These are phyloP conservation scores for Drosophila setifemur DNA, from an alignment of 1,140 invertebrate species.

Conservation along the genomic window DNA sequence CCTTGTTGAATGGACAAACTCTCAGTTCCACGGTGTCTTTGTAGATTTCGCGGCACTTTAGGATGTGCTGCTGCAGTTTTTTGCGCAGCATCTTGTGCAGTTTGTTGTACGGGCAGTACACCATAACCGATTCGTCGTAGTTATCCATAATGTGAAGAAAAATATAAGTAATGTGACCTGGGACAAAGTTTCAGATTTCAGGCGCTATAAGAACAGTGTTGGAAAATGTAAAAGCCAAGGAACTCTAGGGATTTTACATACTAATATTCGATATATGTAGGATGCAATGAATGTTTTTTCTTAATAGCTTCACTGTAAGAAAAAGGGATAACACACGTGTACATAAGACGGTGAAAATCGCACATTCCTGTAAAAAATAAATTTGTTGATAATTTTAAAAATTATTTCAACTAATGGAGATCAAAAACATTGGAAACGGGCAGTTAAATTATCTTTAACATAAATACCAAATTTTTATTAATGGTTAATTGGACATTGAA, in stretches of 20 bases:
- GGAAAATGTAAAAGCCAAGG: not conserved
- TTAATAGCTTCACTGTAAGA: too few relatives aligned
- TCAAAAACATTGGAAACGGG: too few relatives aligned
- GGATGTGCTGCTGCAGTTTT: slow-evolving; percentile 57
- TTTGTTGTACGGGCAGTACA: slow-evolving; percentile 65
- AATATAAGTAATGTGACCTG: not conserved
- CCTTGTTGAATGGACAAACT: slow-evolving; percentile 64
- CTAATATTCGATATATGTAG: too few relatives aligned
- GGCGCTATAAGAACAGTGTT: not conserved
- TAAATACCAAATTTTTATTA: too few relatives aligned
- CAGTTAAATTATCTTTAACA: too few relatives aligned
- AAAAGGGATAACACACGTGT: too few relatives aligned
- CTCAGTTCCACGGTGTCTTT: slow-evolving; percentile 58
- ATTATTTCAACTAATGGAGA: too few relatives aligned
- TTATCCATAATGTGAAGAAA: slow-evolving; percentile 2
- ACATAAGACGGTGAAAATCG: too few relatives aligned
- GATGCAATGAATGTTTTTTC: not conserved
- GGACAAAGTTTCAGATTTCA: not conserved
- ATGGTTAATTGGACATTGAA: not conserved
- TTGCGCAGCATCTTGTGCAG: slow-evolving; percentile 63
- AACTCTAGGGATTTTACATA: too few relatives aligned
- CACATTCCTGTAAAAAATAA: too few relatives aligned
- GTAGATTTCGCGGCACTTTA: slow-evolving; percentile 53
- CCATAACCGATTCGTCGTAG: slow-evolving; percentile 47
- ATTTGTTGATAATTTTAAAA: too few relatives aligned